Percentiles rank a stretch among this genome's conserved stretches.
Conservation (phyloP, 1,140 invertebrate genomes). For the Adelges cooleyi region DNA sequence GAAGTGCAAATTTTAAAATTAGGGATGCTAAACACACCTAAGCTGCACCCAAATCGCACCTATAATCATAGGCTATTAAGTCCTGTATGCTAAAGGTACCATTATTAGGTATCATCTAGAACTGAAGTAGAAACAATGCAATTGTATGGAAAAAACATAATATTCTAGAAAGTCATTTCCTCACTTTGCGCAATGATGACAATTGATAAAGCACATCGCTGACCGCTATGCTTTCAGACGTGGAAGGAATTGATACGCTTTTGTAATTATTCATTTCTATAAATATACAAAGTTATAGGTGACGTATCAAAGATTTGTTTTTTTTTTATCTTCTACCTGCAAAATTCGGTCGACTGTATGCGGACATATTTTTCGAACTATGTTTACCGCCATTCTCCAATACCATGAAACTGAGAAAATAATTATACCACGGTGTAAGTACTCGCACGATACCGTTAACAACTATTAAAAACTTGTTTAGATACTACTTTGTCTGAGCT, state of each 20-base stretch:
- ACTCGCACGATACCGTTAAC: background rate
- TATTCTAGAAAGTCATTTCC: too few relatives aligned
- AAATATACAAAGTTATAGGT: background rate
- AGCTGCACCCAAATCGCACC: too few relatives aligned
- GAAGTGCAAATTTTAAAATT: too few relatives aligned
- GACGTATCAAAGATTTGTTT: too few relatives aligned
- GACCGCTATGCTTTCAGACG: slow-evolving; percentile 8
- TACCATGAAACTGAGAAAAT: background rate
- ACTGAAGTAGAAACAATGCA: too few relatives aligned
- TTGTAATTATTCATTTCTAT: slow-evolving; percentile 17
- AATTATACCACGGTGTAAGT: background rate
- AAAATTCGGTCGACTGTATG: slow-evolving; percentile 11
- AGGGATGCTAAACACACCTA: too few relatives aligned
- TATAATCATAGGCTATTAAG: too few relatives aligned
- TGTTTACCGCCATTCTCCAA: background rate
- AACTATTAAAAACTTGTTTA: background rate
- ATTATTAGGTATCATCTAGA: too few relatives aligned
- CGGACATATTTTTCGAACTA: background rate
- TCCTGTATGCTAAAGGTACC: too few relatives aligned
- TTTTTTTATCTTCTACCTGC: too few relatives aligned
- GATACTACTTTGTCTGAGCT: background rate
- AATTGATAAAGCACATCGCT: slow-evolving; percentile 17
- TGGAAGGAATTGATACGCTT: background rate
- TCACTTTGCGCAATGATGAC: slow-evolving; percentile 20
- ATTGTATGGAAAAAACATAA: too few relatives aligned